Percentiles rank a stretch among this genome's conserved stretches.
Evolutionary conservation across 2,113 vertebrate species (phyloP).

Genomic region (Neotoma lepida): DNA sequence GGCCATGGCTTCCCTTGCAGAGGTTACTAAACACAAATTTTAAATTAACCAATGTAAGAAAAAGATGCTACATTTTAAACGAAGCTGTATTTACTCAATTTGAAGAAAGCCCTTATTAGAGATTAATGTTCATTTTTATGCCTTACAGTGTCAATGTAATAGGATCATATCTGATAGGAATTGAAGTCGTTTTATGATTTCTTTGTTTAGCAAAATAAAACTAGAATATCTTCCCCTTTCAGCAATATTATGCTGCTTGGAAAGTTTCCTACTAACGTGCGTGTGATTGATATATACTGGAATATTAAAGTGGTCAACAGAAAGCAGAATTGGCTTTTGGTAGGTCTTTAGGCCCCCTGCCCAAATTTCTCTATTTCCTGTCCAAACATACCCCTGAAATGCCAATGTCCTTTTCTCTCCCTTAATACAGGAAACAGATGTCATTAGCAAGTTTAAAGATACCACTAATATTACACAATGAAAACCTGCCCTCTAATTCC

Average conservation of each 20-base stretch:
- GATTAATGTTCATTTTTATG: conserved; percentile 23
- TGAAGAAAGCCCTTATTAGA: conserved; percentile 51
- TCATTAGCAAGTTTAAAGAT: conserved; percentile 14
- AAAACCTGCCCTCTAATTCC: conserved; percentile 40
- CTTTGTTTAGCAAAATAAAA: conserved; percentile 55
- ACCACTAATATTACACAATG: conserved; percentile 17
- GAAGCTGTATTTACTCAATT: conserved; percentile 39
- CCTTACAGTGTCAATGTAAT: conserved; percentile 37
- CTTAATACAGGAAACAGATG: conserved; percentile 27
- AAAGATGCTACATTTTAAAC: conserved; percentile 56
- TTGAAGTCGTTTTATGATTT: conserved; percentile 35
- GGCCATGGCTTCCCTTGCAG: conserved; percentile 44
- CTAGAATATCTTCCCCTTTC: conserved; percentile 1
- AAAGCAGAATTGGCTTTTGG: conserved; percentile 41
- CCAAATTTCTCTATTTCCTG: conserved; percentile 49
- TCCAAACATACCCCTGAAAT: conserved; percentile 20
- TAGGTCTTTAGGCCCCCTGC: conserved; percentile 15
- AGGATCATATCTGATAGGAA: conserved; percentile 17
- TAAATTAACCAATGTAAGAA: conserved; percentile 50
- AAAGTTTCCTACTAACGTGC: conserved; percentile 49
- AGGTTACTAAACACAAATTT: conserved; percentile 58
- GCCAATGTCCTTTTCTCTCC: conserved; percentile 47
- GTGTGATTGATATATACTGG: conserved; percentile 34
- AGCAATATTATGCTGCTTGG: conserved; percentile 47
- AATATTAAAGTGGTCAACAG: background rate